Evolutionary conservation across 1,140 invertebrate genomes (phyloP), one percentile per base, ranked within the genome.

Genomic region (Pseudomyrmex gracilis): DNA sequence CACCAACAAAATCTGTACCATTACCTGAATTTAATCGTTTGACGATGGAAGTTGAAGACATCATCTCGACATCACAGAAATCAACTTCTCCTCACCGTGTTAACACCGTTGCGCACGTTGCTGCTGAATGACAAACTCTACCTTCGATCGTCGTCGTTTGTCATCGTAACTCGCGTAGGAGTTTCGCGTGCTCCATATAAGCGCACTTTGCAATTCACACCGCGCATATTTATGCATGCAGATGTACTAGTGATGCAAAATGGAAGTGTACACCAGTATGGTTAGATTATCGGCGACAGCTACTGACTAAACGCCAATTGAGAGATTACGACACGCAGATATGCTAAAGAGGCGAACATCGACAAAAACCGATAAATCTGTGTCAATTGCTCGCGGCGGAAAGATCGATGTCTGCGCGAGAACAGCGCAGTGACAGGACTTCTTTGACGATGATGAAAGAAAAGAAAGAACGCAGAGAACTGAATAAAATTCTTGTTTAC

Each of bases 311-410:
- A 34, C 34, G 34, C 20, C 22, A 58, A 76, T 77, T 60, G 51
- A 34, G 9, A 70, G 43, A 70, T 80, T 80, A 24, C 66, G 8
- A 70, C 64, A 58, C 1, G 7, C 3, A 49, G n/a, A 70, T 70
- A 70, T 70, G 76, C 34, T 80, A 80, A 80, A 70, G 66, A 80
- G 34, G 13, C 34, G 0, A 34, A 34, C 45, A 58, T n/a, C 76
- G 63, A 57, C 13, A 67, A 78, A 78, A 78, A 57, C 15, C 7
- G 12, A 80, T 70, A 66, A 70, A 80, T 58, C 66, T 80, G 15
- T 80, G 76, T 80, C 76, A 80, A 80, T 80, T 43, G 64, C 76
- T 49, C n/a, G 76, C 53, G 76, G 76, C 76, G 24, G 43, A 80
- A 47, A 70, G 22, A 70, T 61, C 53, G 53, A 80, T 80, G 76